Percentiles rank a stretch among this genome's conserved stretches.
Conservation (phyloP, 2,797 vertebrate species). For the Ctenochaetus hawaiiensis region DNA sequence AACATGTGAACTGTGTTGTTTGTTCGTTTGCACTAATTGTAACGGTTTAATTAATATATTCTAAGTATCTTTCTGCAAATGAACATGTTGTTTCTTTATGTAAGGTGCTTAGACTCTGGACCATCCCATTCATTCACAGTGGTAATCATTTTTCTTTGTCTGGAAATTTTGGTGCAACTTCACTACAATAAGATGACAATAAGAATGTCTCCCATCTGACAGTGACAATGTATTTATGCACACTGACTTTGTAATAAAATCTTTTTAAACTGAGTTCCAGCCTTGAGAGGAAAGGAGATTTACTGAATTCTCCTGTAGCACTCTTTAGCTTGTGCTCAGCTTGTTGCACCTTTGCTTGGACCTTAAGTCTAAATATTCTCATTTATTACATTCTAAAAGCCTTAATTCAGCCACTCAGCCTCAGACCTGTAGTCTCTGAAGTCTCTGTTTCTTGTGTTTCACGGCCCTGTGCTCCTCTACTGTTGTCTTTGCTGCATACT, state of each 20-base stretch:
- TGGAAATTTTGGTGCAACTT: not conserved
- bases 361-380: constrained; percentile 28
- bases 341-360: not conserved
- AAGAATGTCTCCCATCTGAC: not conserved
- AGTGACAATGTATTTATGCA: not conserved
- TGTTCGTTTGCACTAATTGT: constrained; percentile 43
- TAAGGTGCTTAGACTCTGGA: not conserved
- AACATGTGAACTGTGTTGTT: constrained; percentile 19
- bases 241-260: not conserved
- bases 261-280: constrained; percentile 14
- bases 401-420: constrained; percentile 47
- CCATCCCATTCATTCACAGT: not conserved
- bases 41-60: constrained; percentile 47
- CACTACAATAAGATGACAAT: not conserved
- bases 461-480: constrained; percentile 23
- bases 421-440: constrained; percentile 38
- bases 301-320: not conserved
- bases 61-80: constrained; percentile 27
- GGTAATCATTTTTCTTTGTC: not conserved
- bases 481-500: constrained; percentile 50
- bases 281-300: constrained; percentile 9
- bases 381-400: constrained; percentile 51
- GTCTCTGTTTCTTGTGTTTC: constrained; percentile 45
- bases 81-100: constrained; percentile 33
- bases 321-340: not conserved